phyloP scores from a whole-genome alignment of 2,888 invertebrate genomes.

The Calameuta filiformis region DNA sequence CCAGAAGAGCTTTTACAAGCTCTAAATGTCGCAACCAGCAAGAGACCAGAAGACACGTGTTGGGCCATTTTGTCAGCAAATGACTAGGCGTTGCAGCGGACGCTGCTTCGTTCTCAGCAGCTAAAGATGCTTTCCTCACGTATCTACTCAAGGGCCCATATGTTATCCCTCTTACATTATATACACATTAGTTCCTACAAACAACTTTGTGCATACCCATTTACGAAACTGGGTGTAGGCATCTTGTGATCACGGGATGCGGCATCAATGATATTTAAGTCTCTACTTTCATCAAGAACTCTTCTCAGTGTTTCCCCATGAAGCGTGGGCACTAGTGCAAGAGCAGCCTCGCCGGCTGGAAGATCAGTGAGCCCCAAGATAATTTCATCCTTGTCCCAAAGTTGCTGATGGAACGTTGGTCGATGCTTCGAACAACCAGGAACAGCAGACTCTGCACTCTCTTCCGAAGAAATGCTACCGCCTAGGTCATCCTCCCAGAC shows the following conservation, averaged over 20 bases:
- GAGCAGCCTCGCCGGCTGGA: constrained; percentile 54
- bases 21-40: constrained; percentile 72
- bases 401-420: constrained; percentile 43
- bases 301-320: constrained; percentile 40
- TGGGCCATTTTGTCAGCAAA: constrained; percentile 64
- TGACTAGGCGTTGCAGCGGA: constrained; percentile 62
- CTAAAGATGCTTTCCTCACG: constrained; percentile 42
- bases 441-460: constrained; percentile 33
- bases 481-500: constrained; percentile 50
- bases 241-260: constrained; percentile 26
- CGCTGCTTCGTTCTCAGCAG: constrained; percentile 46
- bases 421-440: constrained; percentile 40
- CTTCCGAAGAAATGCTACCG: constrained; percentile 55
- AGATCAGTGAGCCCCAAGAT: constrained; percentile 46
- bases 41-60: constrained; percentile 72
- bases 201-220: constrained; percentile 32
- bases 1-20: constrained; percentile 69
- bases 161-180: not conserved
- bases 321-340: constrained; percentile 45
- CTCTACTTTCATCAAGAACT: constrained; percentile 39
- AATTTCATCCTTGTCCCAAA: constrained; percentile 55
- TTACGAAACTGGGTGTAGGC: constrained; percentile 32
- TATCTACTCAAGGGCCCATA: constrained; percentile 30
- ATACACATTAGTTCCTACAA: not conserved
- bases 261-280: constrained; percentile 23